A percentile compares a stretch with the other conserved stretches of the same genome.
phyloP scores from a whole-genome alignment of 2,113 vertebrate species.

The Pithys albifrons region DNA sequence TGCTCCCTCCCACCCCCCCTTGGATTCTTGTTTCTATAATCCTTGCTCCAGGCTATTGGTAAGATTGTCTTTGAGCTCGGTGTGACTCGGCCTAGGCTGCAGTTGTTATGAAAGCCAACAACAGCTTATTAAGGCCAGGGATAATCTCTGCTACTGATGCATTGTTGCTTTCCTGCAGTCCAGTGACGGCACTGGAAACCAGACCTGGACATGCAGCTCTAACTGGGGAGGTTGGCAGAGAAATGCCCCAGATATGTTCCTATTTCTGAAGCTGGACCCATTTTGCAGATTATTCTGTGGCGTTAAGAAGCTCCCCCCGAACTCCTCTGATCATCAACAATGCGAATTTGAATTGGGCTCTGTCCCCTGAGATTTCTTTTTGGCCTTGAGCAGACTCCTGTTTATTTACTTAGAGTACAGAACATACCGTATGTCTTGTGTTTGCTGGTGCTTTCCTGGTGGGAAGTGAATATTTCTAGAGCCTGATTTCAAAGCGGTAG shows the following conservation, averaged over 20 bases:
- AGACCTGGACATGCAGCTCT: constrained; percentile 31
- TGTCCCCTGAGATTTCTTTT: background rate
- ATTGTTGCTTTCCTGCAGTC: constrained; percentile 72
- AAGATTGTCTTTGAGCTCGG: constrained; percentile 72
- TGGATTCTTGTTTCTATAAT: constrained; percentile 84
- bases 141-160: constrained; percentile 77
- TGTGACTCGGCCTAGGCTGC: constrained; percentile 71
- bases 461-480: background rate
- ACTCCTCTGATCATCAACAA: background rate
- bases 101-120: constrained; percentile 78
- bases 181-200: constrained; percentile 56
- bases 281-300: background rate
- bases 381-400: constrained; percentile 1
- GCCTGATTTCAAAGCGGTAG: background rate
- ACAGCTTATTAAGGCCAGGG: constrained; percentile 78
- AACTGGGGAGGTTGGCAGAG: constrained; percentile 34
- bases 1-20: constrained; percentile 49
- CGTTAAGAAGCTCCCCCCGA: background rate
- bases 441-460: background rate
- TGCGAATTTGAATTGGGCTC: background rate
- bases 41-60: constrained; percentile 90
- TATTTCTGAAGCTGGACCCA: background rate
- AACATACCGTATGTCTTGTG: background rate
- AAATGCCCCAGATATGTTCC: background rate
- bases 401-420: background rate